phyloP scores from a whole-genome alignment of 2,113 vertebrate species.

The Melanostigma gelatinosum region DNA sequence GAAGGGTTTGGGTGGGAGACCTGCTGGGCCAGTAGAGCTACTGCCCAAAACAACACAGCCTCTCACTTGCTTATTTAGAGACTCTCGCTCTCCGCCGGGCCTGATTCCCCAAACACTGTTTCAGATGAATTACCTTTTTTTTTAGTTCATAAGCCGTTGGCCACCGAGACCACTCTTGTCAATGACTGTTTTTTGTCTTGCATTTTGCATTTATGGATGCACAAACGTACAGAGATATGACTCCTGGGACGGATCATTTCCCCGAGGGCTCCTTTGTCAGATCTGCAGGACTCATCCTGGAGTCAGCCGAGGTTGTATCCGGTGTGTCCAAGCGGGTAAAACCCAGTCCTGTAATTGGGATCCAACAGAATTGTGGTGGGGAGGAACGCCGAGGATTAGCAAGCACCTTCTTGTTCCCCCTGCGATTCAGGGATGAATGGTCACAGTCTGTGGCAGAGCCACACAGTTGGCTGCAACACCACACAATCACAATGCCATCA shows the following conservation, averaged over 20 bases:
- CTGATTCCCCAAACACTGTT: conserved; percentile 42
- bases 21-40: conserved; percentile 49
- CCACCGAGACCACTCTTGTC: conserved; percentile 18
- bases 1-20: conserved; percentile 63
- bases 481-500: conserved; percentile 76
- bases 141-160: conserved; percentile 31
- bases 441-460: conserved; percentile 58
- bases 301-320: conserved; percentile 31
- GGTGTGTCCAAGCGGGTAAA: conserved; percentile 53
- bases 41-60: conserved; percentile 45
- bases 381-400: conserved; percentile 68
- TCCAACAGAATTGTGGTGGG: conserved; percentile 47
- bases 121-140: conserved; percentile 34
- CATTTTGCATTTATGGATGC: conserved; percentile 50
- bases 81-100: conserved; percentile 23
- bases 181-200: conserved; percentile 12
- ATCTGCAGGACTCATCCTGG: conserved; percentile 35
- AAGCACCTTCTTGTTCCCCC: conserved; percentile 67
- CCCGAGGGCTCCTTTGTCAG: conserved; percentile 41
- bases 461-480: conserved; percentile 59
- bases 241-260: conserved; percentile 21
- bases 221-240: conserved; percentile 29
- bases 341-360: conserved; percentile 63
- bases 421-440: conserved; percentile 66
- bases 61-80: conserved; percentile 29